Conservation (phyloP, 2,797 vertebrate species). For the Channa striata region DNA sequence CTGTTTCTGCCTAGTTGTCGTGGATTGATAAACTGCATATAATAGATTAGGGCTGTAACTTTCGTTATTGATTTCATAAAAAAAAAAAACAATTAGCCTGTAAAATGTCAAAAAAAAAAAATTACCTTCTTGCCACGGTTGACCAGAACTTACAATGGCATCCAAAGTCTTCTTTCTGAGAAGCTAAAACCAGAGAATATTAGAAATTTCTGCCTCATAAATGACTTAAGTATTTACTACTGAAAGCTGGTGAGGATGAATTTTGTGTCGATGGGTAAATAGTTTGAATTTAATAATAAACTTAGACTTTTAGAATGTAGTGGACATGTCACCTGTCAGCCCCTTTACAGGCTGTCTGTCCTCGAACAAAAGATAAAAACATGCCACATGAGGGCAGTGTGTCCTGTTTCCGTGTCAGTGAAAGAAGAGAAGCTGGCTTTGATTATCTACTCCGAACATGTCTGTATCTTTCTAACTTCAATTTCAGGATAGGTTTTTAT, state of each 20-base stretch:
- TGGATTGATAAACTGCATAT: constrained; percentile 42
- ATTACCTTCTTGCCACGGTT: not conserved
- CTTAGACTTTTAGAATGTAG: constrained; percentile 41
- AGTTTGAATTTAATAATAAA: not conserved
- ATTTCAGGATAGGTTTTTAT: constrained; percentile 19
- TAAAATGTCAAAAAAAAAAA: not conserved
- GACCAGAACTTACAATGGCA: no score
- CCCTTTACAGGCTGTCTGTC: not conserved
- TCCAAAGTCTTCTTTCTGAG: not conserved
- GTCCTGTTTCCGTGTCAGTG: constrained; percentile 24
- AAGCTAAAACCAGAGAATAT: not conserved
- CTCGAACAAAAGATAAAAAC: constrained; percentile 5
- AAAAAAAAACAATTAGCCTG: not conserved
- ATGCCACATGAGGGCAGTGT: constrained; percentile 70
- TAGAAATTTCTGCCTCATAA: not conserved
- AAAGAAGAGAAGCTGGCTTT: constrained; percentile 4
- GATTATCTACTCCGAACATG: constrained; percentile 7
- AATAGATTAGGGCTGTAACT: constrained; percentile 14
- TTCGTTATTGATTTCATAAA: no score
- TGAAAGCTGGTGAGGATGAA: not conserved
- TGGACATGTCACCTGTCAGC: constrained; percentile 13
- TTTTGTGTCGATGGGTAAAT: not conserved
- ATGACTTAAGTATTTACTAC: not conserved
- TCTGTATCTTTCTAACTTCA: constrained; percentile 34
- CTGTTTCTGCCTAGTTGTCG: constrained; percentile 28